Evolutionary conservation across 2,797 vertebrate genomes (phyloP).

Genomic region (Scomberomorus guttatus): DNA sequence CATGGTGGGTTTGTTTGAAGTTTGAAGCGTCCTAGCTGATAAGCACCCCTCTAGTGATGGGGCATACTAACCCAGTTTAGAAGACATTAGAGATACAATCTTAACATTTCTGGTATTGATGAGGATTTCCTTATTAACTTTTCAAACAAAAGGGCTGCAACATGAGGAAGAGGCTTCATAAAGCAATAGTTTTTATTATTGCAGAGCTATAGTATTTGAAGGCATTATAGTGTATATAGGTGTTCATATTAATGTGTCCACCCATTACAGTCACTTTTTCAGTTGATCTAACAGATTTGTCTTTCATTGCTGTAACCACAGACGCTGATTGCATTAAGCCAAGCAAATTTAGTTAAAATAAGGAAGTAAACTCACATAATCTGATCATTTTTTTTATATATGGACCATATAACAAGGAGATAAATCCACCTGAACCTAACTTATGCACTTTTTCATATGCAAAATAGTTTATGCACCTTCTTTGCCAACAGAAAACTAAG

Average conservation of each 20-base stretch:
- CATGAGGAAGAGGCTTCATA: background rate
- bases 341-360: background rate
- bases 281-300: background rate
- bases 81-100: background rate
- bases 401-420: background rate
- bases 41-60: background rate
- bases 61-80: background rate
- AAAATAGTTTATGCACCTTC: background rate
- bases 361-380: background rate
- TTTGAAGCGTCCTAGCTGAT: conserved; percentile 1
- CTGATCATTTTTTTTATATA: background rate
- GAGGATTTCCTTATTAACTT: too few species aligned
- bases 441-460: background rate
- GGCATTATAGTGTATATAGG: too few species aligned
- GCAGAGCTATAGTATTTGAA: background rate
- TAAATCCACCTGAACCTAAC: background rate
- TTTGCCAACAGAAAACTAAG: background rate
- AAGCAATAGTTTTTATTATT: background rate
- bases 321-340: background rate
- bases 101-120: background rate
- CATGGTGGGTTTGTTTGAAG: conserved; percentile 21
- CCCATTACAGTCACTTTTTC: background rate
- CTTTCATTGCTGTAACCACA: background rate
- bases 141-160: background rate
- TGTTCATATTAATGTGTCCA: background rate